These are phyloP conservation scores for Notodromas monacha DNA, from an alignment of 2,888 invertebrate genomes.

Conservation along the genomic window DNA sequence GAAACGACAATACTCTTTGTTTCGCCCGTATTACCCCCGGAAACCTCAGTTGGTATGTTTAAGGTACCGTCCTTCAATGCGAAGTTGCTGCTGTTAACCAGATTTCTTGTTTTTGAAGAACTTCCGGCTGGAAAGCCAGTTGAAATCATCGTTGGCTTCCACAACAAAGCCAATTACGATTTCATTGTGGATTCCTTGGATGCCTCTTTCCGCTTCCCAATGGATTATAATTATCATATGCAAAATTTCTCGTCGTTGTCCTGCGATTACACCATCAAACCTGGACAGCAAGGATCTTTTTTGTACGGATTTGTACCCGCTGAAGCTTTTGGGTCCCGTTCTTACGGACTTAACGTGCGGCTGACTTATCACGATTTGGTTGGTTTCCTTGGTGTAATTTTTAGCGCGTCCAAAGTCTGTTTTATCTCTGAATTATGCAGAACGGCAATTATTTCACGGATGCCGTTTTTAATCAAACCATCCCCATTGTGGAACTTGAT, in stretches of 20 bases:
- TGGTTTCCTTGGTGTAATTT: slow-evolving; percentile 12
- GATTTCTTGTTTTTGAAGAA: slow-evolving; percentile 23
- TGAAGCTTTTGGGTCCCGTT: slow-evolving; percentile 82
- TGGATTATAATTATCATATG: slow-evolving; percentile 91
- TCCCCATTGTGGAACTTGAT: slow-evolving; percentile 76
- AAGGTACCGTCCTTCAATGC: too few relatives aligned
- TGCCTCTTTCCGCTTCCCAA: slow-evolving; percentile 89
- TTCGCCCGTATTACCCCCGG: too few relatives aligned
- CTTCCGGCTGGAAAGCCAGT: slow-evolving; percentile 66
- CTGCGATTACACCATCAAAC: slow-evolving; percentile 55
- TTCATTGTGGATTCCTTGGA: slow-evolving; percentile 73
- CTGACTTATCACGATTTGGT: slow-evolving; percentile 57
- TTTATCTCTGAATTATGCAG: slow-evolving; percentile 16
- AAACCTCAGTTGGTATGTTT: too few relatives aligned
- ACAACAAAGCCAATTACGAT: slow-evolving; percentile 66
- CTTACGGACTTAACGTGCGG: slow-evolving; percentile 75
- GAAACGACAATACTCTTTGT: slow-evolving; percentile 1
- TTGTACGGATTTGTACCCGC: slow-evolving; percentile 78
- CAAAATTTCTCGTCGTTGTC: slow-evolving; percentile 82
- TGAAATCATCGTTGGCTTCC: slow-evolving; percentile 79
- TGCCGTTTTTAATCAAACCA: slow-evolving; percentile 88
- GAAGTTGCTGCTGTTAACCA: too few relatives aligned
- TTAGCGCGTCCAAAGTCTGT: background rate
- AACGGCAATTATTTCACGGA: slow-evolving; percentile 35
- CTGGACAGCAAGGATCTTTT: slow-evolving; percentile 69